A percentile compares a stretch with the other conserved stretches of the same genome.
These are phyloP conservation scores for Vultur gryphus DNA, from an alignment of 2,797 vertebrate genomes.

Conservation along the genomic window DNA sequence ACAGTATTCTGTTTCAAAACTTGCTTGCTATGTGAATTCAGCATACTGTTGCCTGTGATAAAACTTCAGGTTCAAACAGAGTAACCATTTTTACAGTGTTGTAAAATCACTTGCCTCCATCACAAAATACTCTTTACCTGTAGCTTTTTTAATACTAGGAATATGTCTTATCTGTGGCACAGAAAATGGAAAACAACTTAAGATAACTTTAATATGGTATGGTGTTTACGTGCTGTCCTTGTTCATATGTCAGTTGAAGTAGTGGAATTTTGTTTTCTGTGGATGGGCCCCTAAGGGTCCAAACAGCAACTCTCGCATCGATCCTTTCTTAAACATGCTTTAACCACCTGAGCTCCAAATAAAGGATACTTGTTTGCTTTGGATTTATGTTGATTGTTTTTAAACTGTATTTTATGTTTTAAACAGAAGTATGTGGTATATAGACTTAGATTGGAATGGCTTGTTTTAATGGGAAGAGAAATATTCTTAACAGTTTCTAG, in stretches of 20 bases:
- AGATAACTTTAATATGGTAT: background rate
- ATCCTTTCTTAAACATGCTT: background rate
- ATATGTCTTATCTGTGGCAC: background rate
- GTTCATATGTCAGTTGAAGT: background rate
- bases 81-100: background rate
- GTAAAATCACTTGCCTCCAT: background rate
- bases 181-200: background rate
- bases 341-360: background rate
- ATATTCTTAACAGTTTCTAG: conserved; percentile 32
- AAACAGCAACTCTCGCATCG: background rate
- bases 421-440: background rate
- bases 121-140: background rate
- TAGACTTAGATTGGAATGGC: conserved; percentile 8
- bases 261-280: background rate
- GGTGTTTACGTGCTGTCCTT: background rate
- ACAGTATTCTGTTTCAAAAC: background rate
- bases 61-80: background rate
- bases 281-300: background rate
- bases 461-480: conserved; percentile 48
- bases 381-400: conserved; percentile 13
- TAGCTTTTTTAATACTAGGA: background rate
- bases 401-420: background rate
- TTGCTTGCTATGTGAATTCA: background rate
- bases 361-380: background rate
- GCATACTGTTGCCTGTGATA: background rate